Evolutionary conservation across 1,140 invertebrate genomes (phyloP), one percentile per base, ranked within the genome.

Genomic region (Heterodera carotae): DNA sequence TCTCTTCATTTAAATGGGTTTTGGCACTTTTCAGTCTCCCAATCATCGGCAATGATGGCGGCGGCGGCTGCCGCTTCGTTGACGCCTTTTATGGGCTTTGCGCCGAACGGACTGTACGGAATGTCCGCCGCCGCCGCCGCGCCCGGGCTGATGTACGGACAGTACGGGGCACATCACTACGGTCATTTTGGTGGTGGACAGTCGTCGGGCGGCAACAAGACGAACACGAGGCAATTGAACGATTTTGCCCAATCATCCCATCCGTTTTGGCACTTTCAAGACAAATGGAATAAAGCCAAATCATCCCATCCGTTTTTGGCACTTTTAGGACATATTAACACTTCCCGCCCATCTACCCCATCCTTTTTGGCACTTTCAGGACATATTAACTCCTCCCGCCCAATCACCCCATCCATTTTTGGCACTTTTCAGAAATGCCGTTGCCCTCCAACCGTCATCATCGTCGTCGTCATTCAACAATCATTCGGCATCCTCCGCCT

Each of bases 31-130:
- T 66, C 62, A 31, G 62, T 66, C 27, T 29, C 62, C 7, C 33
- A 29, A 12, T 73, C 71, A 2, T 72, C 43, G 6, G 69, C 69
- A 12, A 73, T 73, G 70, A 73, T 73, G 70, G 71, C 71, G 5
- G 48, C 48, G 48, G 48, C 48, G 0, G 48, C 48, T 18, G 48
- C 48, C 48, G 71, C 71, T 66, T 29, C 62, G 36, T n/a, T 74
- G 2, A 34, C 39, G 10, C 71, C 71, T 15, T 74, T 74, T 34
- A 74, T 74, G 56, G 48, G 71, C 10, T 74, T 74, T 25, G 29
- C 71, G 59, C 25, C 71, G 3, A 74, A 64, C 39, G 56, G 56
- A 56, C 64, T 74, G 4, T 74, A 74, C 64, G 25, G 43, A 56
- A 48, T 70, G 29, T 34, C 69, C 33, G 34, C 34, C n/a, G 34